phyloP scores from a whole-genome alignment of 2,113 vertebrate species.

The Prietella phreatophila region DNA sequence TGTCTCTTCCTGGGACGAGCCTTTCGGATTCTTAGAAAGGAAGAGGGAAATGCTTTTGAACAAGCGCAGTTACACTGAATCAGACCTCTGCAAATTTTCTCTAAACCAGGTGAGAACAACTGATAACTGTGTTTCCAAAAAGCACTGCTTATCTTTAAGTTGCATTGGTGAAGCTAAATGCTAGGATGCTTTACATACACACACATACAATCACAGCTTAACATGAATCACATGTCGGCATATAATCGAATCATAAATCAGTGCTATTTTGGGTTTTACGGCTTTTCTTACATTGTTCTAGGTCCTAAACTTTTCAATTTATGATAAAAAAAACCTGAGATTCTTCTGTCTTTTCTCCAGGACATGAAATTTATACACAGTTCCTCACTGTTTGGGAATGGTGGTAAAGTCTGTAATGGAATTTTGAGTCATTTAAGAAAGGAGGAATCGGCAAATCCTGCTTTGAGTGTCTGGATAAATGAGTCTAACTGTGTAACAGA shows the following conservation, averaged over 20 bases:
- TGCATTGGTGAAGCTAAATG: not conserved
- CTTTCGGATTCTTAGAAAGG: conserved; percentile 65
- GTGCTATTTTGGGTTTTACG: conserved; percentile 51
- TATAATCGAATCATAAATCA: not conserved
- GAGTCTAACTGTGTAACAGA: conserved; percentile 42
- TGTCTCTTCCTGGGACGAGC: conserved; percentile 70
- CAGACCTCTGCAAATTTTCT: conserved; percentile 71
- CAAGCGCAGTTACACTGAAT: conserved; percentile 76
- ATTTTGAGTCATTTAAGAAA: conserved; percentile 48
- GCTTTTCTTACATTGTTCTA: not conserved
- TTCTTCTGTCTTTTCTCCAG: conserved; percentile 53
- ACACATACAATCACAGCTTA: not conserved
- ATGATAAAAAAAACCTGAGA: too few species aligned
- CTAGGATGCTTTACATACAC: not conserved
- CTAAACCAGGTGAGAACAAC: conserved; percentile 56
- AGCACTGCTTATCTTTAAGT: not conserved
- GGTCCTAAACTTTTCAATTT: not conserved
- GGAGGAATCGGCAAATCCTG: conserved; percentile 49
- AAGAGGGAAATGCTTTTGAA: conserved; percentile 68
- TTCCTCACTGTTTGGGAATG: conserved; percentile 38
- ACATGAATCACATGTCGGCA: not conserved
- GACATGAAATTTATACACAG: conserved; percentile 54
- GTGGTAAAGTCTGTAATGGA: conserved; percentile 52
- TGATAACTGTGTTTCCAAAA: not conserved
- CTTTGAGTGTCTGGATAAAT: conserved; percentile 11